Percentiles rank a stretch among this genome's conserved stretches.
Conservation (phyloP, 2,888 invertebrate species). For the Epiblema foenella region DNA sequence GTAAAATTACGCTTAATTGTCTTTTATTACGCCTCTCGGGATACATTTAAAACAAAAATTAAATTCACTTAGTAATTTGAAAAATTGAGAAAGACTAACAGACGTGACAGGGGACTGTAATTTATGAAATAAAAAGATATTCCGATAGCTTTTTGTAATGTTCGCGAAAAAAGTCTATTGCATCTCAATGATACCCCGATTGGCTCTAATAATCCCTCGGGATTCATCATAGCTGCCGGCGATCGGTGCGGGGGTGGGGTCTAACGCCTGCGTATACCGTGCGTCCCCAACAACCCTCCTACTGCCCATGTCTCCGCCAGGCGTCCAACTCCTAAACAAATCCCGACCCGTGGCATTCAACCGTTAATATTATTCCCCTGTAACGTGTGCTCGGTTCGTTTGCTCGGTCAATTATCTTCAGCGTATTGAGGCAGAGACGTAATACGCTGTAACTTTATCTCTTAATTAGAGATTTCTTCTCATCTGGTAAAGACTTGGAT, state of each 20-base stretch:
- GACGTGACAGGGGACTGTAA: slow-evolving; percentile 19
- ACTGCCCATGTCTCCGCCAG: slow-evolving; percentile 31
- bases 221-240: slow-evolving; percentile 41
- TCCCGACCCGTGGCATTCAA: slow-evolving; percentile 25
- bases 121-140: slow-evolving; percentile 25
- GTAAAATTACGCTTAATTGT: neutral
- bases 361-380: slow-evolving; percentile 66
- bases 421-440: slow-evolving; percentile 61
- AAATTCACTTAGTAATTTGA: slow-evolving; percentile 9
- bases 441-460: slow-evolving; percentile 52
- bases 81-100: slow-evolving; percentile 13
- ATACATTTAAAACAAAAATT: neutral
- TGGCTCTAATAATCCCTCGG: slow-evolving; percentile 37
- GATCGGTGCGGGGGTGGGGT: slow-evolving; percentile 28
- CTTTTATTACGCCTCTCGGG: neutral
- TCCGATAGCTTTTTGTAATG: slow-evolving; percentile 20
- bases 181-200: slow-evolving; percentile 31
- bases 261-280: slow-evolving; percentile 39
- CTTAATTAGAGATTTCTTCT: slow-evolving; percentile 30
- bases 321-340: slow-evolving; percentile 25
- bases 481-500: slow-evolving; percentile 12
- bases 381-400: slow-evolving; percentile 73
- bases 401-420: slow-evolving; percentile 74
- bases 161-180: slow-evolving; percentile 31
- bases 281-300: slow-evolving; percentile 15